Evolutionary conservation across 2,797 vertebrate species (phyloP).

Genomic region (Lophius americanus): DNA sequence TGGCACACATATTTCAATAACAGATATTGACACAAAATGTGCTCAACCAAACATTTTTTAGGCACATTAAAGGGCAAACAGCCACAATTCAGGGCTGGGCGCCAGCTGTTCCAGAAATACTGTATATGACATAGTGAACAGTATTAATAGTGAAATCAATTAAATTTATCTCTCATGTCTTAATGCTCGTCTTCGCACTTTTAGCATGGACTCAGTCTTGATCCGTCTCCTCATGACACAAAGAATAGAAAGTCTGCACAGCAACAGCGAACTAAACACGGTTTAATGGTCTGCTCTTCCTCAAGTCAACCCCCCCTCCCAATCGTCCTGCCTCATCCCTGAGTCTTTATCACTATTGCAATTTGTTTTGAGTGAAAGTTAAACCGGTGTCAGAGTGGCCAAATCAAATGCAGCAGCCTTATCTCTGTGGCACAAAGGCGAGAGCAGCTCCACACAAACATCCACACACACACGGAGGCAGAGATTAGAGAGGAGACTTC

Average conservation of each 20-base stretch:
- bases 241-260: slow-evolving; percentile 25
- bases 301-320: slow-evolving; percentile 21
- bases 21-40: too few species aligned
- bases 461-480: slow-evolving; percentile 58
- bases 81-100: slow-evolving; percentile 37
- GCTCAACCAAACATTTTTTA: too few species aligned
- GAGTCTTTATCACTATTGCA: slow-evolving; percentile 49
- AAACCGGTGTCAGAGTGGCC: slow-evolving; percentile 43
- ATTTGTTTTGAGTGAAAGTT: slow-evolving; percentile 54
- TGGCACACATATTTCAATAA: too few species aligned
- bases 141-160: slow-evolving; percentile 31
- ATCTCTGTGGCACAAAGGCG: slow-evolving; percentile 70
- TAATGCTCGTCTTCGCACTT: slow-evolving; percentile 19
- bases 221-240: slow-evolving; percentile 28
- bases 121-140: slow-evolving; percentile 15
- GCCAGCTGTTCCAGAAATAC: slow-evolving; percentile 18
- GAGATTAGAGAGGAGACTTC: slow-evolving; percentile 79
- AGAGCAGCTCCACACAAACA: slow-evolving; percentile 51
- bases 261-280: slow-evolving; percentile 19
- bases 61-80: neutral
- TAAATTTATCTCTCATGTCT: slow-evolving; percentile 26
- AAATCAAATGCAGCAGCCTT: slow-evolving; percentile 65
- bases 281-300: slow-evolving; percentile 24
- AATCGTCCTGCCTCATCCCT: neutral
- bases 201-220: neutral